phyloP scores from a whole-genome alignment of 2,888 invertebrate species.

The Coleophora deauratella region DNA sequence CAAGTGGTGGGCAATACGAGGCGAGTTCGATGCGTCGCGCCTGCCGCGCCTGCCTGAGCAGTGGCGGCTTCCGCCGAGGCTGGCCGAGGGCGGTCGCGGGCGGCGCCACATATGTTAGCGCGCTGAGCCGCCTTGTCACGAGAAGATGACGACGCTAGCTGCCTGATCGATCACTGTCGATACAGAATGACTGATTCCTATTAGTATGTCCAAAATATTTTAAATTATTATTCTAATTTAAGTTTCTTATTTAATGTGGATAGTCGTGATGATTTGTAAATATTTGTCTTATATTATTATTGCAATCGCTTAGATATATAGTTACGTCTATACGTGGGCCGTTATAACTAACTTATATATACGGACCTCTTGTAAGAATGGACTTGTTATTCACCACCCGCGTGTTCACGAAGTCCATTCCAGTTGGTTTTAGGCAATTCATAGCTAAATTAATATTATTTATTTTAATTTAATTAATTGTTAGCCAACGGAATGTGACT shows the following conservation, averaged over 20 bases:
- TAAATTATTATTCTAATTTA: conserved; percentile 67
- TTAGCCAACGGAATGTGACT: conserved; percentile 72
- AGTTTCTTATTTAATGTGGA: conserved; percentile 63
- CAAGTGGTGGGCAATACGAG: too few species aligned
- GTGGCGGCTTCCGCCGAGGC: not conserved
- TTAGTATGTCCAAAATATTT: conserved; percentile 64
- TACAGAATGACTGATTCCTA: conserved; percentile 70
- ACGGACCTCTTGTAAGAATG: conserved; percentile 56
- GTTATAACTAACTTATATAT: conserved; percentile 34
- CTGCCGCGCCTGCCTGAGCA: conserved; percentile 4
- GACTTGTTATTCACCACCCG: conserved; percentile 70
- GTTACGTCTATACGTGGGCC: conserved; percentile 46
- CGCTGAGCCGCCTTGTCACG: conserved; percentile 17
- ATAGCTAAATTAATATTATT: conserved; percentile 68
- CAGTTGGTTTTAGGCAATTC: conserved; percentile 70
- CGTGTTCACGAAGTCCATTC: conserved; percentile 72
- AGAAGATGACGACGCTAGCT: conserved; percentile 42
- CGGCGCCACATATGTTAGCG: conserved; percentile 2
- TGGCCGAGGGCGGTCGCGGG: conserved; percentile 11
- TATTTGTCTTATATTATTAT: conserved; percentile 67
- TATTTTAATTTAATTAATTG: conserved; percentile 63
- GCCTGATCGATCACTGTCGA: conserved; percentile 48
- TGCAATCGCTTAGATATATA: conserved; percentile 61
- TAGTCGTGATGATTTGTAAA: conserved; percentile 61
- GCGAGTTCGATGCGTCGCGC: conserved; percentile 10